phyloP scores from a whole-genome alignment of 2,797 vertebrate species.

The Argyrosomus regius region DNA sequence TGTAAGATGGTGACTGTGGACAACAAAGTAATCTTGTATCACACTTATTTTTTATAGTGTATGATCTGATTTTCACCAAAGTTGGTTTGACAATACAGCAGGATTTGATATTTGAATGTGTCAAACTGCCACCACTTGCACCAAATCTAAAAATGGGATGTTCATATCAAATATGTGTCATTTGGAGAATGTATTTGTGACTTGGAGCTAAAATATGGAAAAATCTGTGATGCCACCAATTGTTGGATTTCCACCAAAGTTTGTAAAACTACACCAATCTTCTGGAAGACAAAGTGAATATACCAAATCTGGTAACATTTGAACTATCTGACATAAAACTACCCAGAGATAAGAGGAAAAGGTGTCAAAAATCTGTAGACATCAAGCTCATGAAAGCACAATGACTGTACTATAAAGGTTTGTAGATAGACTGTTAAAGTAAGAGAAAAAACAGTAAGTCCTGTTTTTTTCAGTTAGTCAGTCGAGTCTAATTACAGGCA shows the following conservation, averaged over 20 bases:
- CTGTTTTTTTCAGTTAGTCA: neutral
- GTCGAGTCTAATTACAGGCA: neutral
- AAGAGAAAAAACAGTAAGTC: too few relatives aligned
- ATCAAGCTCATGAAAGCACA: neutral
- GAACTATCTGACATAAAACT: neutral
- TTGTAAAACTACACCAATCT: too few relatives aligned
- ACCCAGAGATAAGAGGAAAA: neutral
- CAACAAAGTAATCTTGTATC: neutral
- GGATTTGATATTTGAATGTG: too few relatives aligned
- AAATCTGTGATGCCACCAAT: too few relatives aligned
- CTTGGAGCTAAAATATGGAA: too few relatives aligned
- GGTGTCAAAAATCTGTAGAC: too few relatives aligned
- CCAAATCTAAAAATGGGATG: too few relatives aligned
- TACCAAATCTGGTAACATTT: neutral
- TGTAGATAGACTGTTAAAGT: neutral
- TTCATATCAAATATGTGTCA: too few relatives aligned
- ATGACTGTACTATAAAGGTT: neutral
- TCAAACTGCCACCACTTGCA: too few relatives aligned
- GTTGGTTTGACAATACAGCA: neutral
- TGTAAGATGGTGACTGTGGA: neutral
- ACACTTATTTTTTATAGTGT: neutral
- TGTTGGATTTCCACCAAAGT: too few relatives aligned
- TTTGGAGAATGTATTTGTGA: too few relatives aligned
- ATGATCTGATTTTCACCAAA: neutral
- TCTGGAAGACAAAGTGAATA: too few relatives aligned